Evolutionary conservation across 2,888 invertebrate species (phyloP).

Genomic region (Pseudanteris insignis): DNA sequence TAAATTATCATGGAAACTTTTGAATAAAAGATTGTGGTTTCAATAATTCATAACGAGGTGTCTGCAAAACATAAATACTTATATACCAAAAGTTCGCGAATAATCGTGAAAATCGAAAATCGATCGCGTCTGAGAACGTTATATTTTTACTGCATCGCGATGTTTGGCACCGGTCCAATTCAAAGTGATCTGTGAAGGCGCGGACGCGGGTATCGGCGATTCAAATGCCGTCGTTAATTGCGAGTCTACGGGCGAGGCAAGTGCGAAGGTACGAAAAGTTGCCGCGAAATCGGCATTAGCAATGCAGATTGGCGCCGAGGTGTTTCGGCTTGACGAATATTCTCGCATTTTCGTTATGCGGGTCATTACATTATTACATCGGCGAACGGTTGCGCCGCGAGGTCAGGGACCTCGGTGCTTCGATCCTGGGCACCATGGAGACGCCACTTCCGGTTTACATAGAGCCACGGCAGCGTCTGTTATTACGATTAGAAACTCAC

Average conservation of each 20-base stretch:
- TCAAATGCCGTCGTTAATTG: not conserved
- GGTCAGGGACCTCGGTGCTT: slow-evolving; percentile 49
- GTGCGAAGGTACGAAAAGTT: not conserved
- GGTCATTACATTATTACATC: slow-evolving; percentile 46
- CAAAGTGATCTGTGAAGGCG: too few species aligned
- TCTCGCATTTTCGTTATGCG: slow-evolving; percentile 30
- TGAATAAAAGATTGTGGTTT: slow-evolving; percentile 10
- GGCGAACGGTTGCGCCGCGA: slow-evolving; percentile 53
- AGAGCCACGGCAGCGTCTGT: slow-evolving; percentile 45
- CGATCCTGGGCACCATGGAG: slow-evolving; percentile 55
- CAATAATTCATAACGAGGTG: slow-evolving; percentile 7
- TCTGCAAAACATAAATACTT: slow-evolving; percentile 1
- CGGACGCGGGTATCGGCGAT: not conserved
- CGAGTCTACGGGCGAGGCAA: not conserved
- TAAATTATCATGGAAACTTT: not conserved
- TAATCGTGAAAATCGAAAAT: slow-evolving; percentile 1
- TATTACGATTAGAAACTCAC: slow-evolving; percentile 53
- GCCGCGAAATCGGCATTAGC: slow-evolving; percentile 1
- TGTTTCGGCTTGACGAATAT: slow-evolving; percentile 11
- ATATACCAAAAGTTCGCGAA: not conserved
- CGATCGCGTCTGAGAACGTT: not conserved
- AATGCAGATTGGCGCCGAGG: too few species aligned
- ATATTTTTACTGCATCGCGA: too few species aligned
- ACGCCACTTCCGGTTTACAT: slow-evolving; percentile 58
- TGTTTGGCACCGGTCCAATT: slow-evolving; percentile 3